phyloP scores from a whole-genome alignment of 2,888 invertebrate genomes.

The Gymnoscelis rufifasciata region DNA sequence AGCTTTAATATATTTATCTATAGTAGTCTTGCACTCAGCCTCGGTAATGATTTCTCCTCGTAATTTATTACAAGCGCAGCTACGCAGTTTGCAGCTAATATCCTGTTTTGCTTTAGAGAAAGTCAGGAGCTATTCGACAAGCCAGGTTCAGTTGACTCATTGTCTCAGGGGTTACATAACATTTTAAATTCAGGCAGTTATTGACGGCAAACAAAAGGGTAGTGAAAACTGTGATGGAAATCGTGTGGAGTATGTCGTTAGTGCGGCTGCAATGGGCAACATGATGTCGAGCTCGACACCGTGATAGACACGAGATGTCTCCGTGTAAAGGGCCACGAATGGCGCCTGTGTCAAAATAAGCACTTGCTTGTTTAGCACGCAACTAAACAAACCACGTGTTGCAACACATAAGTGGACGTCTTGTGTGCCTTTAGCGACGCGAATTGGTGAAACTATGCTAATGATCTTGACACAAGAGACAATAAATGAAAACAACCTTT shows the following conservation, averaged over 20 bases:
- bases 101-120: conserved; percentile 46
- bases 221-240: conserved; percentile 49
- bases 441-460: conserved; percentile 63
- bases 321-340: conserved; percentile 62
- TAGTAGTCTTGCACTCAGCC: no score
- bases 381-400: conserved; percentile 54
- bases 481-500: conserved; percentile 34
- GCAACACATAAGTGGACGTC: conserved; percentile 40
- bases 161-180: conserved; percentile 31
- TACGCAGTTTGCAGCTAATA: conserved; percentile 22
- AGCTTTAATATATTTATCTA: no score
- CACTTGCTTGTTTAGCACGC: conserved; percentile 62
- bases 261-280: conserved; percentile 23
- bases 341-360: conserved; percentile 60
- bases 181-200: conserved; percentile 11
- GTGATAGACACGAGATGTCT: conserved; percentile 42
- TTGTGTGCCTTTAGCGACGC: conserved; percentile 49
- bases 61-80: no score
- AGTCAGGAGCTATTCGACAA: conserved; percentile 36
- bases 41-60: no score
- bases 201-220: conserved; percentile 17
- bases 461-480: conserved; percentile 36
- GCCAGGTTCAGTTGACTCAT: conserved; percentile 34
- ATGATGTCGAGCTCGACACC: conserved; percentile 19
- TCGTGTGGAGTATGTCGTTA: conserved; percentile 52